These are phyloP conservation scores for Triplophysa dalaica DNA, from an alignment of 2,113 vertebrate species.

Conservation along the genomic window DNA sequence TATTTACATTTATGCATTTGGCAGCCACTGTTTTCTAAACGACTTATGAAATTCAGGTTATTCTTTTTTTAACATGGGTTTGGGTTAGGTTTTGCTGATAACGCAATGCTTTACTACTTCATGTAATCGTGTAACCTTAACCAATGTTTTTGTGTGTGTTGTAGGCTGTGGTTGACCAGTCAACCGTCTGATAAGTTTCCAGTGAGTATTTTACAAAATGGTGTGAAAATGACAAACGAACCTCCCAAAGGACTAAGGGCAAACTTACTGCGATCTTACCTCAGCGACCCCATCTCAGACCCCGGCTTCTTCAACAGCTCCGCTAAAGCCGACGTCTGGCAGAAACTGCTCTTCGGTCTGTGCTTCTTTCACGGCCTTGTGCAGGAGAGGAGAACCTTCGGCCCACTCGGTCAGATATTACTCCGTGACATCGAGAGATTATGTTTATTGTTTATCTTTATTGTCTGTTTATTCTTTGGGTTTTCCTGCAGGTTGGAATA, in stretches of 20 bases:
- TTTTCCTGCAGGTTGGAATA: slow-evolving; percentile 86
- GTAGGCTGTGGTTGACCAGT: slow-evolving; percentile 90
- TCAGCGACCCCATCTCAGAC: slow-evolving; percentile 86
- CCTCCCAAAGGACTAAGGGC: slow-evolving; percentile 89
- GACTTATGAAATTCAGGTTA: too few relatives aligned
- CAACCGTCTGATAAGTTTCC: slow-evolving; percentile 93
- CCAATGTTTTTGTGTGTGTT: slow-evolving; percentile 29
- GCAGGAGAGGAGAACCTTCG: slow-evolving; percentile 90
- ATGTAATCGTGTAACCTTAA: too few relatives aligned
- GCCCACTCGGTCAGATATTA: slow-evolving; percentile 80
- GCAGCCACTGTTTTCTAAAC: too few relatives aligned
- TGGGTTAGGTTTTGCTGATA: too few relatives aligned
- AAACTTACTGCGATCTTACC: slow-evolving; percentile 86
- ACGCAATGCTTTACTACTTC: too few relatives aligned
- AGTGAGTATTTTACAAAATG: slow-evolving; percentile 90
- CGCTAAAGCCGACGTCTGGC: slow-evolving; percentile 80
- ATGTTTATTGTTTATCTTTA: background rate
- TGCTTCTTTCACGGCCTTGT: slow-evolving; percentile 93
- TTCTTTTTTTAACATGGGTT: too few relatives aligned
- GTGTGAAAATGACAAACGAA: slow-evolving; percentile 95
- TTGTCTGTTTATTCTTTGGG: background rate
- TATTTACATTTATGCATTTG: too few relatives aligned
- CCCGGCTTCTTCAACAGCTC: slow-evolving; percentile 81
- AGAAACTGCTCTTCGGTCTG: slow-evolving; percentile 88
- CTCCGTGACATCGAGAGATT: background rate